Conservation (phyloP, 1,140 invertebrate species). For the Caenorhabditis inopinata region DNA sequence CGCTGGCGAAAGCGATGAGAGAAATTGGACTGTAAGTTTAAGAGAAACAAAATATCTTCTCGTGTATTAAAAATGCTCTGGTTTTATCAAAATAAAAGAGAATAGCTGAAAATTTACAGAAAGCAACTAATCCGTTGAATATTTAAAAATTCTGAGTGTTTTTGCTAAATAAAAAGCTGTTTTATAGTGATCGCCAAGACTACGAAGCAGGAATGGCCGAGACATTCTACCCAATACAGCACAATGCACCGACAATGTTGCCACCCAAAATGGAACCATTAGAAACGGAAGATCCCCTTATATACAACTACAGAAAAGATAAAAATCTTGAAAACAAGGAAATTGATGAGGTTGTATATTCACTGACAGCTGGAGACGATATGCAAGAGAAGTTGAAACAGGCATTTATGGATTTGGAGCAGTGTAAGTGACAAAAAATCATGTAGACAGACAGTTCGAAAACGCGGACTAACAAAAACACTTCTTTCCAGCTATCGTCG, state of each 20-base stretch:
- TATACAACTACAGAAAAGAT: neutral
- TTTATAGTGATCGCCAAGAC: neutral
- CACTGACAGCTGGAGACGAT: neutral
- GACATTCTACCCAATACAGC: neutral
- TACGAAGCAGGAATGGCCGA: slow-evolving; percentile 11
- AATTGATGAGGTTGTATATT: neutral
- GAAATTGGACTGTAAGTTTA: neutral
- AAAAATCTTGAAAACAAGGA: neutral
- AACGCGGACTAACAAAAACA: no score
- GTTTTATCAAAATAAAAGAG: no score
- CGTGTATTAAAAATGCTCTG: no score
- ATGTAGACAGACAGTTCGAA: no score
- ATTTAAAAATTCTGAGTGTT: no score
- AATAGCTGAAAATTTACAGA: no score
- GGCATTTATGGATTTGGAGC: neutral
- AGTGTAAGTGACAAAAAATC: neutral
- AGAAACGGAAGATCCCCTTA: neutral
- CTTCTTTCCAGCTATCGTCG: neutral
- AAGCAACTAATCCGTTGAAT: no score
- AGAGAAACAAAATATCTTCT: no score
- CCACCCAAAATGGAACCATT: neutral
- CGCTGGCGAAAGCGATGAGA: neutral
- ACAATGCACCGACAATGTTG: neutral
- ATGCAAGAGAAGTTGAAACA: neutral
- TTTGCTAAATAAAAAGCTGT: neutral